Evolutionary conservation across 1,140 invertebrate genomes (phyloP).

Genomic region (Cyclargus thomasi): DNA sequence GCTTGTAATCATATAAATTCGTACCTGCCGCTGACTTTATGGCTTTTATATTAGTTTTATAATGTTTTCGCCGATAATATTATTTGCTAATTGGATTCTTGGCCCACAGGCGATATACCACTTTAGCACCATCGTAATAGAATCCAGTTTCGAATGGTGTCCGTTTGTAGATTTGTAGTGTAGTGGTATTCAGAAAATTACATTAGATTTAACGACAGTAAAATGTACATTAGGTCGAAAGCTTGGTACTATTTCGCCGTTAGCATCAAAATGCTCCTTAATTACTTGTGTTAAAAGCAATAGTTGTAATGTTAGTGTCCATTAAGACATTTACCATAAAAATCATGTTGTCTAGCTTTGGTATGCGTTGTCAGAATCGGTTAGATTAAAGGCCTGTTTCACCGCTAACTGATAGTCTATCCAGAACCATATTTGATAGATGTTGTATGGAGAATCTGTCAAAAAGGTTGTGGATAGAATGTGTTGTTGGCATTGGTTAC

Average conservation of each 20-base stretch:
- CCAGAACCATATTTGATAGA: too few species aligned
- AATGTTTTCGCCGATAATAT: neutral
- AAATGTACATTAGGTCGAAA: neutral
- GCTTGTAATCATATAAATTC: constrained; percentile 29
- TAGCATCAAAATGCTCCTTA: neutral
- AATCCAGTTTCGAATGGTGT: neutral
- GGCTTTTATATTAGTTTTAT: constrained; percentile 10
- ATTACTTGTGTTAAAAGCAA: neutral
- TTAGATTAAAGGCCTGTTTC: too few species aligned
- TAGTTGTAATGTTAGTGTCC: neutral
- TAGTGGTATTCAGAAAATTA: constrained; percentile 1
- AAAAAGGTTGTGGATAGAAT: too few species aligned
- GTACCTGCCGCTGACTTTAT: constrained; percentile 32
- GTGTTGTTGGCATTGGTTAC: too few species aligned
- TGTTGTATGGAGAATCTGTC: too few species aligned
- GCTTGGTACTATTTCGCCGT: neutral
- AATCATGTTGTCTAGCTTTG: neutral
- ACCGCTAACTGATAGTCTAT: too few species aligned
- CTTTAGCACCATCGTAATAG: neutral
- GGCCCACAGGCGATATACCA: neutral
- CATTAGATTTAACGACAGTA: neutral
- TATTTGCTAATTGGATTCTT: neutral
- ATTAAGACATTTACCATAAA: neutral
- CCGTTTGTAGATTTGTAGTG: neutral
- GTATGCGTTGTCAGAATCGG: neutral